phyloP scores from a whole-genome alignment of 2,797 vertebrate species.

The Limnodromus scolopaceus region DNA sequence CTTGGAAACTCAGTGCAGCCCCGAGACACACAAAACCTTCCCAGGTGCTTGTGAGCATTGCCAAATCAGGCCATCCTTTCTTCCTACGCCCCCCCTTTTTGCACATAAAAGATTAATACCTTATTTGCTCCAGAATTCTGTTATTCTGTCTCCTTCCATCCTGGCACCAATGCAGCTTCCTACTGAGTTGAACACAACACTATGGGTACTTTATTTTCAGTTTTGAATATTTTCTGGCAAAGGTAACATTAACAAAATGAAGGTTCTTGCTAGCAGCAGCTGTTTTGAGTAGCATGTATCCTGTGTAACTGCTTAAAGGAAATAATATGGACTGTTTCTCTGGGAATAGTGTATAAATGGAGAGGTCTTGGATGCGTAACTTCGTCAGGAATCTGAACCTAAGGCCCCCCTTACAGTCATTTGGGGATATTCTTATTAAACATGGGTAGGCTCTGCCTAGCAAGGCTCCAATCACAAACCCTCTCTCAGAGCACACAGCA shows the following conservation, averaged over 20 bases:
- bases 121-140: background rate
- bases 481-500: background rate
- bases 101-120: background rate
- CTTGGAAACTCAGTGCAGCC: background rate
- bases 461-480: background rate
- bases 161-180: conserved; percentile 9
- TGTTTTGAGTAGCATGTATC: background rate
- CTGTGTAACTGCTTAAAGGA: background rate
- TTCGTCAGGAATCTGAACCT: background rate
- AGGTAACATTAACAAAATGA: background rate
- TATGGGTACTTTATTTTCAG: background rate
- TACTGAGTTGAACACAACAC: background rate
- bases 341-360: background rate
- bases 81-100: background rate
- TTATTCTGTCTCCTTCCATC: background rate
- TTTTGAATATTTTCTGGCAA: conserved; percentile 21
- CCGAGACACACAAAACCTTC: background rate
- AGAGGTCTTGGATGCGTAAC: background rate
- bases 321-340: background rate
- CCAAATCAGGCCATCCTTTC: background rate
- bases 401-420: background rate
- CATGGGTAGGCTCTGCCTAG: background rate
- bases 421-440: background rate
- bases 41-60: background rate
- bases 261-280: conserved; percentile 1